Base-by-base conservation (phyloP, 2,113 vertebrate genomes). In the Neolamprologus longior region DNA sequence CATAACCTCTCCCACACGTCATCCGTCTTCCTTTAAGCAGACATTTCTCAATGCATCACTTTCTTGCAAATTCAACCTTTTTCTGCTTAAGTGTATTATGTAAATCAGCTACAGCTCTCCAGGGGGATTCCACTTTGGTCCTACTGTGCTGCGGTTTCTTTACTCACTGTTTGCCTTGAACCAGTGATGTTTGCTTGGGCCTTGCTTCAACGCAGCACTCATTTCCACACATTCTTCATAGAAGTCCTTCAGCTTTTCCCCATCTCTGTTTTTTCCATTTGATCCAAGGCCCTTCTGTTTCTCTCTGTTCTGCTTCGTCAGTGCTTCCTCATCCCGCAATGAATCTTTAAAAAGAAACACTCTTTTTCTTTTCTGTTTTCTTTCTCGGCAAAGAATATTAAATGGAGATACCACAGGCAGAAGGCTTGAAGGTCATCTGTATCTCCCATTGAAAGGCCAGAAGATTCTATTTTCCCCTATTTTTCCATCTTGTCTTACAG, bases 131-230 rank as follows among this genome's bases (percentile, higher is more conserved):
- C 92, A 86, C 82, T 90, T 80, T 28, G 57, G 83, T 90, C 88
- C 84, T 84, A 80, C 92, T 90, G 84, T 89, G 86, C 90, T 88
- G 81, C 24, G 79, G 73, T 90, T 90, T 84, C 92, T 92, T 86
- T 90, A 96, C 97, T 97, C 94, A 97, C 96, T 95, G 93, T 95
- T 96, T 96, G 93, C 94, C 93, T 96, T 96, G 95, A 96, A 95
- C 91, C 93, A 92, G 82, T 92, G 95, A 86, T 96, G 95, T 95
- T 96, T 95, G 93, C 93, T 94, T 88, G 93, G 95, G 95, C 94
- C 28, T 5, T 33, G 90, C 81, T 94, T 96, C 95, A 96, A 17
- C 37, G 88, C 90, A 3, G 83, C 45, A 53, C 93, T 96, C 95
- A 95, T 95, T 95, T 96, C 96, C 91, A 96, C 92, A 93, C 94